A percentile compares a stretch with the other conserved stretches of the same genome.
Evolutionary conservation across 64 coral and sea anemone species (phyloP).

Genomic region (Orbicella faveolata): DNA sequence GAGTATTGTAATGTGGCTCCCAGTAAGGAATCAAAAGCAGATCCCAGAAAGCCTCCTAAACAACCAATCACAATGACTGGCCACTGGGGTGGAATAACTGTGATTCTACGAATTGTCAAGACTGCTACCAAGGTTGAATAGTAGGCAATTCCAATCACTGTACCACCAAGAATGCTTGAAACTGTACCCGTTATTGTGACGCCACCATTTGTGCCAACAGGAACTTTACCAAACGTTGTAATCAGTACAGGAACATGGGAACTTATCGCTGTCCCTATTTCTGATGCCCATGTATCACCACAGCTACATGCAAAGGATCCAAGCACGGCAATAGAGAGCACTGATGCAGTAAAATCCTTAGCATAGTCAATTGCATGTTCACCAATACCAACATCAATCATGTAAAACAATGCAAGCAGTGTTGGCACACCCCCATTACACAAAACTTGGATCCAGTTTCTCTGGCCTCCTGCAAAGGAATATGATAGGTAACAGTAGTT

Average conservation of each 20-base stretch:
- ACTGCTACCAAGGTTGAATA: slow-evolving; percentile 53
- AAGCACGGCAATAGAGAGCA: slow-evolving; percentile 80
- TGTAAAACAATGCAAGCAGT: slow-evolving; percentile 67
- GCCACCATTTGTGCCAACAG: slow-evolving; percentile 95
- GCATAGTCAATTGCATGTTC: slow-evolving; percentile 93
- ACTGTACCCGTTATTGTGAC: slow-evolving; percentile 77
- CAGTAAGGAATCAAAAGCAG: slow-evolving; percentile 78
- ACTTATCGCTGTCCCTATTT: slow-evolving; percentile 89
- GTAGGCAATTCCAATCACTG: slow-evolving; percentile 84
- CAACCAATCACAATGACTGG: slow-evolving; percentile 87
- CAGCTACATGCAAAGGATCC: slow-evolving; percentile 91
- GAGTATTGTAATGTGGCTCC: slow-evolving; percentile 97
- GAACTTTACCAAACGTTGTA: slow-evolving; percentile 87
- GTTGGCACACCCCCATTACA: slow-evolving; percentile 96
- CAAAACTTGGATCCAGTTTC: slow-evolving; percentile 97
- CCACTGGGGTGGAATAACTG: slow-evolving; percentile 76
- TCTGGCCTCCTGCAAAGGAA: slow-evolving; percentile 77
- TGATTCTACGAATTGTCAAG: slow-evolving; percentile 24
- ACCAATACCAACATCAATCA: slow-evolving; percentile 84
- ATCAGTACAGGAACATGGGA: slow-evolving; percentile 81
- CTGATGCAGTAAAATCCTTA: slow-evolving; percentile 85
- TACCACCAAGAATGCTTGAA: slow-evolving; percentile 86
- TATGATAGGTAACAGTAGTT: background rate
- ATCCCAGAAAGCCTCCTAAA: slow-evolving; percentile 86
- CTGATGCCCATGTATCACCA: slow-evolving; percentile 99